Percentiles rank a stretch among this genome's conserved stretches.
Conservation (phyloP, 2,888 invertebrate species). For the Palloptera scutellata region DNA sequence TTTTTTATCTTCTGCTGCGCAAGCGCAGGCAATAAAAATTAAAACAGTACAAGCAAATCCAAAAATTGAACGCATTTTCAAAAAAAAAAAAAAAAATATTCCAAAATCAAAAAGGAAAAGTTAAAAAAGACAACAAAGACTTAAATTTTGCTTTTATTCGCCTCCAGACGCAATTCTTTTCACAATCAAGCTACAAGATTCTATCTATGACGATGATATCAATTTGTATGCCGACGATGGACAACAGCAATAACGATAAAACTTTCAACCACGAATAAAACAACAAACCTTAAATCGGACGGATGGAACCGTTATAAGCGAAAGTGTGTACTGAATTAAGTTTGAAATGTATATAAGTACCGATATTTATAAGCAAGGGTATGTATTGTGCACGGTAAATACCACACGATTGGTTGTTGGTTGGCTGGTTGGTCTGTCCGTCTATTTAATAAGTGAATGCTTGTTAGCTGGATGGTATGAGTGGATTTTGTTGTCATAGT, state of each 20-base stretch:
- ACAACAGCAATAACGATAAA: conserved; percentile 9
- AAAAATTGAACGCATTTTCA: not conserved
- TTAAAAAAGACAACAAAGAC: too few relatives aligned
- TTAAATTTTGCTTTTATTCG: too few relatives aligned
- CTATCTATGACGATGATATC: conserved; percentile 5
- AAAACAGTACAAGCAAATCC: conserved; percentile 10
- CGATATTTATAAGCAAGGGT: conserved; percentile 39
- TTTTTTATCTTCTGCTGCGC: conserved; percentile 25
- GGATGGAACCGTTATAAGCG: conserved; percentile 37
- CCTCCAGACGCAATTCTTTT: not conserved
- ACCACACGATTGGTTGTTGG: not conserved
- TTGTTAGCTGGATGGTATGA: too few relatives aligned
- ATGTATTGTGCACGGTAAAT: not conserved
- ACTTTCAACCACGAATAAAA: not conserved
- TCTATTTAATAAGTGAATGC: too few relatives aligned
- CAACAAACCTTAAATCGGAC: not conserved
- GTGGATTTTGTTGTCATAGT: too few relatives aligned
- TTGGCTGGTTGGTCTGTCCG: too few relatives aligned
- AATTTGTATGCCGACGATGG: not conserved
- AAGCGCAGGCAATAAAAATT: conserved; percentile 23
- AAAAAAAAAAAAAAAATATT: too few relatives aligned
- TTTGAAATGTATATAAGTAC: conserved; percentile 35
- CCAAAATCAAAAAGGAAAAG: too few relatives aligned
- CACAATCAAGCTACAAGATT: conserved; percentile 17
- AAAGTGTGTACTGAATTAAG: conserved; percentile 43